These are phyloP conservation scores for Tachina fera DNA, from an alignment of 2,888 invertebrate species.

Conservation along the genomic window DNA sequence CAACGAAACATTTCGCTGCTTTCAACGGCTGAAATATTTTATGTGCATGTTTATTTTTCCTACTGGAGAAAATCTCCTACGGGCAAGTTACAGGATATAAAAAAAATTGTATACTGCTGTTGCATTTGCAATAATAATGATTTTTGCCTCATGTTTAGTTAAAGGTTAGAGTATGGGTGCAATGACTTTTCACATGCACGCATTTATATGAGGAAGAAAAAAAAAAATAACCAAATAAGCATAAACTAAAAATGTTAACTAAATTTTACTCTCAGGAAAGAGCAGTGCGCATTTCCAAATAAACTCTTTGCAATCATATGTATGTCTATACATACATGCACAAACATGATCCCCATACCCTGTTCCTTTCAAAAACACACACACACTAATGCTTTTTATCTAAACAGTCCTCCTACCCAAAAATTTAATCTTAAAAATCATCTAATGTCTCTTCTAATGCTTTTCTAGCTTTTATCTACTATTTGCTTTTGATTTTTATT, in stretches of 20 bases:
- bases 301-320: constrained; percentile 24
- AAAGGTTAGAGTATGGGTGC: constrained; percentile 66
- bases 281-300: constrained; percentile 80
- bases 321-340: neutral
- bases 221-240: neutral
- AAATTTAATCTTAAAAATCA: neutral
- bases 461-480: neutral
- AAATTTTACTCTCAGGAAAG: constrained; percentile 28
- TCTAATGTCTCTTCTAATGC: constrained; percentile 7
- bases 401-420: neutral
- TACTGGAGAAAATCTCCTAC: constrained; percentile 58
- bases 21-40: neutral
- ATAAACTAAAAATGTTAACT: constrained; percentile 27
- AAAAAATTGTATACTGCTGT: constrained; percentile 4
- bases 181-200: constrained; percentile 61
- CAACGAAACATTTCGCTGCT: neutral
- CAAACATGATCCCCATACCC: constrained; percentile 53
- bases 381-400: neutral
- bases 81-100: constrained; percentile 49
- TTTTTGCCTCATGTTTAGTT: constrained; percentile 61
- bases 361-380: neutral
- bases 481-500: constrained; percentile 7
- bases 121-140: constrained; percentile 33
- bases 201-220: neutral
- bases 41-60: neutral